Evolutionary conservation across 2,888 invertebrate species (phyloP), one percentile per base, ranked within the genome.

Genomic region (Dryobota labecula): DNA sequence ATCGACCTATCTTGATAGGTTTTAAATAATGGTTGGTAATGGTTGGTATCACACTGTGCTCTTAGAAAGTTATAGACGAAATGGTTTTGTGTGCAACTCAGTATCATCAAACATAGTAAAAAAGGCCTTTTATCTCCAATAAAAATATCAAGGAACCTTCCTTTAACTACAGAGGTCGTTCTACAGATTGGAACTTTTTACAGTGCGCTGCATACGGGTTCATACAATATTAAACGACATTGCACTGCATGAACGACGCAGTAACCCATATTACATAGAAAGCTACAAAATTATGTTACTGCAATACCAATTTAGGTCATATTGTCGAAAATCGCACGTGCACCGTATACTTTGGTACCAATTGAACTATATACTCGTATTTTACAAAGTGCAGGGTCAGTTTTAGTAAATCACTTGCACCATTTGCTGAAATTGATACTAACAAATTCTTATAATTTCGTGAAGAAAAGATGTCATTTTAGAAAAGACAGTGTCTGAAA

Each of bases 251-350:
- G 43, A 53, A 53, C 60, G 78, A 57, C 61, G 67, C 79, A 69
- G 71, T 67, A 24, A 51, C 76, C 53, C 38, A 62, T 69, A 24
- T 38, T 47, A 43, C 58, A 78, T 69, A 58, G 64, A 61, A 61
- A 63, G 3, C 47, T 53, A 38, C 67, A 43, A 73, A 58, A 63
- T 63, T 63, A 60, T 62, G 47, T 36, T 33, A 72, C 78, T 82
- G 82, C 66, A 64, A 72, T 53, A 67, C 43, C 47, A 54, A 72
- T 79, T 68, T 73, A 73, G 82, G 67, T 72, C 57, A 77, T 60
- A 62, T 2, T 36, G 41, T 58, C 53, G 63, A 67, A 77, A 58
- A 60, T 51, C 11, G 41, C 41, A 45, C 47, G 45, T 80, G 58
- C 51, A 47, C 2, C 13, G 63, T n/a, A 75, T 27, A 53, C 3